Evolutionary conservation across 2,113 vertebrate species (phyloP).

Genomic region (Platanista minor): DNA sequence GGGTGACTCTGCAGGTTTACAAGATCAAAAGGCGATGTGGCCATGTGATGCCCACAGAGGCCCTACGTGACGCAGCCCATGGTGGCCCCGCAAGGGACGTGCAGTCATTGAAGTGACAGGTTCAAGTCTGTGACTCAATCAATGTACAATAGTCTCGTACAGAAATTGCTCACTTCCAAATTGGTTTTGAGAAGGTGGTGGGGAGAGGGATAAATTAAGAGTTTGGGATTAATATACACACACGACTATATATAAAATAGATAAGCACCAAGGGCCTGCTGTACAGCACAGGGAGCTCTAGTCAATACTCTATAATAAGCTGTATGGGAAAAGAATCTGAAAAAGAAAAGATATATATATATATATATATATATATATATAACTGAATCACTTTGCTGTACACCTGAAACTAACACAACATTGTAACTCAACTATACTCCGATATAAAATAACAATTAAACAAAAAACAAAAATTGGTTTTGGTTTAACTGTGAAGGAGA

Average conservation of each 20-base stretch:
- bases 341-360: not conserved
- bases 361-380: no score
- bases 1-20: not conserved
- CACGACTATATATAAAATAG: not conserved
- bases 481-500: not conserved
- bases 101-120: not conserved
- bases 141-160: not conserved
- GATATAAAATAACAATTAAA: not conserved
- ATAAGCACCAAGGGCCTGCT: not conserved
- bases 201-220: not conserved
- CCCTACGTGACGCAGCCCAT: accelerated
- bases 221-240: not conserved
- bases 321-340: not conserved
- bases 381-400: not conserved
- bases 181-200: not conserved
- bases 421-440: not conserved
- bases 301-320: not conserved
- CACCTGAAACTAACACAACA: not conserved
- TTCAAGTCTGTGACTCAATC: not conserved
- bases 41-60: no score
- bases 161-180: not conserved
- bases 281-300: not conserved
- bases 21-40: not conserved
- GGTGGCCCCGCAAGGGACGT: not conserved
- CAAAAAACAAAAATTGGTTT: not conserved